Evolutionary conservation across 2,888 invertebrate species (phyloP).

Genomic region (Cinara cedri): DNA sequence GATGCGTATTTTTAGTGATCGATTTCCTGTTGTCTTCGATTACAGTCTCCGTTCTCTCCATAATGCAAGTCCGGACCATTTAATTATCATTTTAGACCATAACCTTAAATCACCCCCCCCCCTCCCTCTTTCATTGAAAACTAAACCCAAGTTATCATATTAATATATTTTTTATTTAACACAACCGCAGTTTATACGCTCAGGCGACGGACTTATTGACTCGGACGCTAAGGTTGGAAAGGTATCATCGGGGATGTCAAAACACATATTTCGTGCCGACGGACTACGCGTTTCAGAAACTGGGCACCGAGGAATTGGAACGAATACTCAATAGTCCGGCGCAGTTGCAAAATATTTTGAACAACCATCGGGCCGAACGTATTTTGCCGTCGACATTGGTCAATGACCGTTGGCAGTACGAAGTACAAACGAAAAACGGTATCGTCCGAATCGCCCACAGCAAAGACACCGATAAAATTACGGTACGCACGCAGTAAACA

Average conservation of each 20-base stretch:
- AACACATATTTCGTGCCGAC: conserved; percentile 43
- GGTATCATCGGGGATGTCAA: neutral
- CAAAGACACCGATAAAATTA: too few relatives aligned
- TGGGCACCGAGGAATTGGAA: neutral
- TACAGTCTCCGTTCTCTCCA: too few relatives aligned
- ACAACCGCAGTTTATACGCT: conserved; percentile 27
- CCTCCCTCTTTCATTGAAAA: too few relatives aligned
- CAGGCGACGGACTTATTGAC: neutral
- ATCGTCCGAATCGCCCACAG: neutral
- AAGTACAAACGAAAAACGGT: conserved; percentile 41
- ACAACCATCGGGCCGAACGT: conserved; percentile 34
- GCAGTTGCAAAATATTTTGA: conserved; percentile 4
- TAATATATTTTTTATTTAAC: neutral
- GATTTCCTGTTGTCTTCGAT: too few relatives aligned
- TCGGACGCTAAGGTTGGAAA: neutral
- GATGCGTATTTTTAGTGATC: too few relatives aligned
- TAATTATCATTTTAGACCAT: too few relatives aligned
- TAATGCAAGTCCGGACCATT: too few relatives aligned
- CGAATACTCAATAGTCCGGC: neutral
- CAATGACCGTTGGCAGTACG: conserved; percentile 25
- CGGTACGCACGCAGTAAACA: too few relatives aligned
- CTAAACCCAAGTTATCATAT: too few relatives aligned
- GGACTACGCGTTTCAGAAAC: conserved; percentile 28
- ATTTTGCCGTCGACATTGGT: conserved; percentile 25
- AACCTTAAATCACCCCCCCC: too few relatives aligned